phyloP scores from a whole-genome alignment of 2,797 vertebrate species.

The Simalia tracyae region DNA sequence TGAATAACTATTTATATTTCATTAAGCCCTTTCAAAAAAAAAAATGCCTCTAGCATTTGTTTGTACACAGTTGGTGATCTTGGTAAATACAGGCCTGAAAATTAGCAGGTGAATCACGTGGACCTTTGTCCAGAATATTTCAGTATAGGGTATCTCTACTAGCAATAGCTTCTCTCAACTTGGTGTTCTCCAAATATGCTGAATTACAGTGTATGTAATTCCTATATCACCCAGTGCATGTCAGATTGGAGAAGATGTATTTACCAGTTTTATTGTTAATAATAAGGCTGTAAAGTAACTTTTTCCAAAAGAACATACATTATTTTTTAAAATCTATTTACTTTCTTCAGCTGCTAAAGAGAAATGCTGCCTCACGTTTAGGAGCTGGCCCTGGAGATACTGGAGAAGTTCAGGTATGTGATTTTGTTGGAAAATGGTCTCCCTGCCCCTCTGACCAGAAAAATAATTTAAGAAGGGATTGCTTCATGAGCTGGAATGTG shows the following conservation, averaged over 20 bases:
- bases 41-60: background rate
- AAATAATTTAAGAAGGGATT: background rate
- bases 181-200: no score
- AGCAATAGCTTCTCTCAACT: no score
- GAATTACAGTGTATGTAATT: background rate
- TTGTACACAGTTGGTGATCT: background rate
- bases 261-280: no score
- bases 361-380: conserved; percentile 88
- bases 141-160: background rate
- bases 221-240: background rate
- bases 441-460: background rate
- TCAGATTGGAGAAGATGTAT: background rate
- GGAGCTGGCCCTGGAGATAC: conserved; percentile 89
- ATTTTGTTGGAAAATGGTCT: background rate
- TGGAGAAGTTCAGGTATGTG: conserved; percentile 87
- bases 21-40: background rate
- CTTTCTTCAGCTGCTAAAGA: conserved; percentile 88
- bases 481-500: conserved; percentile 3
- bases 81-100: background rate
- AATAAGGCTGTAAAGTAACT: background rate
- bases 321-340: conserved; percentile 31
- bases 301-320: background rate
- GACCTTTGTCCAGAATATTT: background rate
- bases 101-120: background rate
- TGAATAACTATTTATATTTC: background rate